Evolutionary conservation across 2,797 vertebrate genomes (phyloP), one percentile per base, ranked within the genome.

Genomic region (Arnoldichthys spilopterus): DNA sequence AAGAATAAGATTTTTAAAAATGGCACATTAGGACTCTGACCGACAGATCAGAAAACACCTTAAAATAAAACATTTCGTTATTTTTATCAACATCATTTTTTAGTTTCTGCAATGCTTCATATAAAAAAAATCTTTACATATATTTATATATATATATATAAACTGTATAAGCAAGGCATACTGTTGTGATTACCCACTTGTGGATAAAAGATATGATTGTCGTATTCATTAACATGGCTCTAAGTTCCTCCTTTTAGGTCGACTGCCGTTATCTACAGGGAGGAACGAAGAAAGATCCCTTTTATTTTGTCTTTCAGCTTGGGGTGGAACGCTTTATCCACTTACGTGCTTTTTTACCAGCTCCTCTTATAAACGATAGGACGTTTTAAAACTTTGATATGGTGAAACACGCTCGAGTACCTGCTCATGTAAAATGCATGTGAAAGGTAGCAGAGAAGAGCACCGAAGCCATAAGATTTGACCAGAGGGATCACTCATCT

Each of bases 1-100:
- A 93, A 92, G 77, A 90, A 93, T 89, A 94, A 91, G 89, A 92
- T 92, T 91, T 87, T 84, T 91, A 90, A 92, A 91, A 92, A 92
- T 92, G 93, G 91, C 89, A 95, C 92, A 90, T 89, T 90, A 91
- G 88, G 80, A 89, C 84, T 78, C 86, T 34, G 78, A 88, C 81
- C 74, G 88, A 86, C 79, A 89, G 79, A 45, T 66, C 79, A 71
- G 73, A 47, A 91, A 77, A 81, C 54, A 82, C 83, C 76, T 85
- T 66, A 84, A 81, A 85, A 86, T 76, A 84, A 37, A 80, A 85
- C 68, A 92, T 77, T 88, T 84, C 20, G 15, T 43, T 75, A 83
- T 76, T 83, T 89, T 84, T 89, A 82, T 89, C 72, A 85, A 91
- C 86, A 92, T 88, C 86, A 53, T 54, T 87, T 89, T 85, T 92